Evolutionary conservation across 2,888 invertebrate genomes (phyloP), one percentile per base, ranked within the genome.

Genomic region (Ceriagrion tenellum): DNA sequence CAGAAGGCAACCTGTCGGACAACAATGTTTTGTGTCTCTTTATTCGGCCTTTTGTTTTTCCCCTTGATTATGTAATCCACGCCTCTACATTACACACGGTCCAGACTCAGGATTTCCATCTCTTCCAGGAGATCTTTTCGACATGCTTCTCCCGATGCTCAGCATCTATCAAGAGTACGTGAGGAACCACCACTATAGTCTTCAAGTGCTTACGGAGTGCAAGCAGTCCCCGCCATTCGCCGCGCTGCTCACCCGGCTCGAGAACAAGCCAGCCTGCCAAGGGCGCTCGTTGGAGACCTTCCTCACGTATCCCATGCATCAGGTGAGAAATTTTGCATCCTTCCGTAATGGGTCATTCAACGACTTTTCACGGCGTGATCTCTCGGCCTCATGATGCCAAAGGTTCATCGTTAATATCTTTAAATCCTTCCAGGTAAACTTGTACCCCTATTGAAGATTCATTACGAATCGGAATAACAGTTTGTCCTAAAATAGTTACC

Each of bases 141-240:
- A 99, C 97, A 99, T 99, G 99, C 97, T 99, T 96, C 97, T 99
- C 96, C 99, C 99, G 95, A 99, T 99, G 99, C 97, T 99, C 97
- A 98, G 98, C 96, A 99, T 99, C 96, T 99, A 99, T 97, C 99
- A 99, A 97, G 99, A 99, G 97, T 99, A 99, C 97, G 99, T 99
- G 95, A 97, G 99, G 95, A 99, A 99, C 97, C 99, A 99, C 97
- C 99, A 99, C 97, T 99, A 99, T 97, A 99, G 99, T 96, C 98
- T 99, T 95, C 99, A 99, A 97, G 98, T 98, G 55, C 97, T 99
- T 96, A 99, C 99, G 0, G 99, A 99, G 97, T 99, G 99, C 97
- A 99, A 99, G 97, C 99, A 99, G 97, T 97, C 97, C 95, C 97
- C 98, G 0, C 97, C 97, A 95, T 99, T 99, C 96, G 98, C 98